A percentile compares a stretch with the other conserved stretches of the same genome.
These are phyloP conservation scores for Ciconia nigra DNA, from an alignment of 2,797 vertebrate genomes.

Conservation along the genomic window DNA sequence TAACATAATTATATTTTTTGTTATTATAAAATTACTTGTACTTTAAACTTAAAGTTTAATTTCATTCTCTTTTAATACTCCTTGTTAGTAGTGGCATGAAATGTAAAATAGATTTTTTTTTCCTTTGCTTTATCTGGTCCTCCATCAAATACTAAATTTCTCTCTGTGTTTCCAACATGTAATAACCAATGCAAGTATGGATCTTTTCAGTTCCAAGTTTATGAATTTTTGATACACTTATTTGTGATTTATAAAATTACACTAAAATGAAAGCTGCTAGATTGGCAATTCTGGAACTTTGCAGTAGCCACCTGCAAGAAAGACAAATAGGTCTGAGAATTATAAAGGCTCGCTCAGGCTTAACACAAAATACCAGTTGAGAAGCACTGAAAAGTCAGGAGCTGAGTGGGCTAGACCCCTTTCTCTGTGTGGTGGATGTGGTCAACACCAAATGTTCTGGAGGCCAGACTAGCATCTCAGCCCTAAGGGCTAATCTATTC, in stretches of 20 bases:
- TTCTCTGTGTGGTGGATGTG: not conserved
- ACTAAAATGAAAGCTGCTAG: not conserved
- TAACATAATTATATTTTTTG: not conserved
- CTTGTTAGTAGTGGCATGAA: not conserved
- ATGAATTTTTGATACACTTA: not conserved
- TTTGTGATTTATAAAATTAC: not conserved
- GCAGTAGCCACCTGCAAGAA: not conserved
- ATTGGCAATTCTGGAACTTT: not conserved
- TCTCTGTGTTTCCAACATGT: not conserved
- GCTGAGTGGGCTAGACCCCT: not conserved
- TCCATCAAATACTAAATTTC: not conserved
- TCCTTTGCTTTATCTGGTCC: not conserved
- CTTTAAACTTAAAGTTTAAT: not conserved
- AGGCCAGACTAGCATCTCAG: not conserved
- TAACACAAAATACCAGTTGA: not conserved
- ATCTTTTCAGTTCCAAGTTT: not conserved
- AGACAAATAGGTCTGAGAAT: not conserved
- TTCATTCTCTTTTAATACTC: not conserved
- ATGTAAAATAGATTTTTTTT: not conserved
- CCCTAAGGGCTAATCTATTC: not conserved
- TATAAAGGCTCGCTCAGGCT: not conserved
- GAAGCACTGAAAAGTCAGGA: not conserved
- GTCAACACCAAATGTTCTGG: not conserved
- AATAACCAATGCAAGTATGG: not conserved
- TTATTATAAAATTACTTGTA: not conserved